Evolutionary conservation across 2,888 invertebrate species (phyloP).

Genomic region (Synanthedon myopaeformis): DNA sequence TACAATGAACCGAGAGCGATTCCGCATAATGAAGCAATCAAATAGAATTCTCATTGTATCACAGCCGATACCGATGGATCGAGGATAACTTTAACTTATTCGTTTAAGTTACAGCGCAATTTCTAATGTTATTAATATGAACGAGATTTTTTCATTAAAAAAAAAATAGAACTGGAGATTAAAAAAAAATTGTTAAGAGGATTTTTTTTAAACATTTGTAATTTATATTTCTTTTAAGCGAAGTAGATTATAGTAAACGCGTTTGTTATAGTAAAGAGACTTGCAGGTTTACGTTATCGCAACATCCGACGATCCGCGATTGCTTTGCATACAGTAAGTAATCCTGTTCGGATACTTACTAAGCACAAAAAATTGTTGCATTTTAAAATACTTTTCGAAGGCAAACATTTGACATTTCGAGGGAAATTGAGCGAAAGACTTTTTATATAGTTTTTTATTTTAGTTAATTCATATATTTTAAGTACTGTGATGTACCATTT

Average conservation of each 20-base stretch:
- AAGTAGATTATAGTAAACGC: too few species aligned
- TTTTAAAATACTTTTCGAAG: constrained; percentile 65
- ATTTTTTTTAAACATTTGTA: too few species aligned
- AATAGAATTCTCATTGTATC: constrained; percentile 52
- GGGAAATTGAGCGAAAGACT: constrained; percentile 56
- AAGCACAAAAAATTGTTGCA: constrained; percentile 59
- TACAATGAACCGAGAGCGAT: constrained; percentile 57
- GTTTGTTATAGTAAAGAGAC: not conserved
- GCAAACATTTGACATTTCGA: constrained; percentile 64
- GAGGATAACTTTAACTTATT: constrained; percentile 21
- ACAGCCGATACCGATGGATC: constrained; percentile 21
- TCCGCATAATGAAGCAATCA: constrained; percentile 67
- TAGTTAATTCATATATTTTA: not conserved
- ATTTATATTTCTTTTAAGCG: too few species aligned
- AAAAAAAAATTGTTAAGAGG: too few species aligned
- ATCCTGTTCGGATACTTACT: constrained; percentile 39
- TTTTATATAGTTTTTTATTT: constrained; percentile 22
- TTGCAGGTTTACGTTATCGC: constrained; percentile 18
- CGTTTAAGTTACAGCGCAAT: constrained; percentile 8
- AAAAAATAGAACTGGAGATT: too few species aligned
- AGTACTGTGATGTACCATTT: too few species aligned
- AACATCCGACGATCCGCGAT: constrained; percentile 21
- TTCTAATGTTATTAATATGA: too few species aligned
- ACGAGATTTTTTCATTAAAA: too few species aligned
- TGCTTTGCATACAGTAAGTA: constrained; percentile 59